Conservation (phyloP, 2,888 invertebrate species). For the Phaedon cochleariae region DNA sequence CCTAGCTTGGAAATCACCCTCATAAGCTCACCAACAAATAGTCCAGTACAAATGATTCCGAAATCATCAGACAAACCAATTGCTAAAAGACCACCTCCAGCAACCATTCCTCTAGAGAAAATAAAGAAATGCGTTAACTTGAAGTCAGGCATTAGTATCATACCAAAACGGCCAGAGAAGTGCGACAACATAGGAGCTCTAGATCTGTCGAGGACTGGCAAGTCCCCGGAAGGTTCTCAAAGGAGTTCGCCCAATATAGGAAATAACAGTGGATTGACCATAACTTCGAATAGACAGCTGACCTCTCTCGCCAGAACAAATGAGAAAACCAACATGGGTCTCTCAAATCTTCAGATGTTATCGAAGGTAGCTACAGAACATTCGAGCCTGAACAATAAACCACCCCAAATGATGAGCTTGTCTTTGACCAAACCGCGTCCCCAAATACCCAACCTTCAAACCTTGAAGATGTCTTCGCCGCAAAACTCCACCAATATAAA, state of each 20-base stretch:
- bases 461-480: conserved; percentile 51
- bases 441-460: conserved; percentile 57
- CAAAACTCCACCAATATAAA: conserved; percentile 38
- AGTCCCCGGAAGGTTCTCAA: conserved; percentile 43
- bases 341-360: conserved; percentile 67
- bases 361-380: conserved; percentile 60
- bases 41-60: conserved; percentile 31
- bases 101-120: conserved; percentile 65
- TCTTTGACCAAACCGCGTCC: conserved; percentile 47
- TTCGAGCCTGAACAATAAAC: conserved; percentile 45
- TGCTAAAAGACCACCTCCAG: conserved; percentile 64
- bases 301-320: conserved; percentile 25
- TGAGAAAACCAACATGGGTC: conserved; percentile 47
- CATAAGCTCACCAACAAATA: conserved; percentile 50
- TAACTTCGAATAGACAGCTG: conserved; percentile 37
- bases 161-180: conserved; percentile 54
- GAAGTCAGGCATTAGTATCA: conserved; percentile 55
- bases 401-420: conserved; percentile 30
- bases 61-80: conserved; percentile 39
- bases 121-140: conserved; percentile 60
- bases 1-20: conserved; percentile 60
- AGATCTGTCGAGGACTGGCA: conserved; percentile 63
- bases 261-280: conserved; percentile 45
- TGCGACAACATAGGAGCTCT: conserved; percentile 66
- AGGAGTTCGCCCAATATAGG: conserved; percentile 55